These are phyloP conservation scores for Leucoptera coffeella DNA, from an alignment of 2,888 invertebrate genomes.

Conservation along the genomic window DNA sequence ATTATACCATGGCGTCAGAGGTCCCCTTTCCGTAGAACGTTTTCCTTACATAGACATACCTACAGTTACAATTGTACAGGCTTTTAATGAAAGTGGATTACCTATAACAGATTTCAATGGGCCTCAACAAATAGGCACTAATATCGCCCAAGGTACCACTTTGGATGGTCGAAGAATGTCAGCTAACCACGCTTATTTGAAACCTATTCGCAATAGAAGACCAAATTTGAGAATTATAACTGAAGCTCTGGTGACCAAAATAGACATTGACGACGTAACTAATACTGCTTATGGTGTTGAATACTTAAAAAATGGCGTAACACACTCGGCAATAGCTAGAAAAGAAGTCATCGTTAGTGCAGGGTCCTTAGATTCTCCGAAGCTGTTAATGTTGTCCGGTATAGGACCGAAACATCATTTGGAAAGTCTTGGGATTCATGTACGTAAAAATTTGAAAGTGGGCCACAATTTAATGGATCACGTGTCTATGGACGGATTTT, in stretches of 20 bases:
- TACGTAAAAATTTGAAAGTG: slow-evolving; percentile 59
- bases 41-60: slow-evolving; percentile 55
- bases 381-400: slow-evolving; percentile 58
- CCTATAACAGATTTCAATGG: slow-evolving; percentile 52
- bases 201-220: slow-evolving; percentile 48
- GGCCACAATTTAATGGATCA: slow-evolving; percentile 73
- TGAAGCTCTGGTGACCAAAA: slow-evolving; percentile 42
- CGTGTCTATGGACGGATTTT: slow-evolving; percentile 42
- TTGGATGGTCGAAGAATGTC: slow-evolving; percentile 53
- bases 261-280: slow-evolving; percentile 40
- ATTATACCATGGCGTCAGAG: slow-evolving; percentile 54
- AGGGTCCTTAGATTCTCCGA: slow-evolving; percentile 54
- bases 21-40: slow-evolving; percentile 56
- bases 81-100: slow-evolving; percentile 55
- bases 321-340: slow-evolving; percentile 17
- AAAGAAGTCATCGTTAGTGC: slow-evolving; percentile 58
- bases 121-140: slow-evolving; percentile 50
- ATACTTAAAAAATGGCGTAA: slow-evolving; percentile 15
- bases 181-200: slow-evolving; percentile 57
- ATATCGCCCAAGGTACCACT: slow-evolving; percentile 54
- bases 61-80: slow-evolving; percentile 42
- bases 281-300: slow-evolving; percentile 19
- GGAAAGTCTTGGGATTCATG: slow-evolving; percentile 29
- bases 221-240: slow-evolving; percentile 41
- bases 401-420: slow-evolving; percentile 54